Evolutionary conservation across 2,888 invertebrate species (phyloP).

Genomic region (Orchesellides sinensis): DNA sequence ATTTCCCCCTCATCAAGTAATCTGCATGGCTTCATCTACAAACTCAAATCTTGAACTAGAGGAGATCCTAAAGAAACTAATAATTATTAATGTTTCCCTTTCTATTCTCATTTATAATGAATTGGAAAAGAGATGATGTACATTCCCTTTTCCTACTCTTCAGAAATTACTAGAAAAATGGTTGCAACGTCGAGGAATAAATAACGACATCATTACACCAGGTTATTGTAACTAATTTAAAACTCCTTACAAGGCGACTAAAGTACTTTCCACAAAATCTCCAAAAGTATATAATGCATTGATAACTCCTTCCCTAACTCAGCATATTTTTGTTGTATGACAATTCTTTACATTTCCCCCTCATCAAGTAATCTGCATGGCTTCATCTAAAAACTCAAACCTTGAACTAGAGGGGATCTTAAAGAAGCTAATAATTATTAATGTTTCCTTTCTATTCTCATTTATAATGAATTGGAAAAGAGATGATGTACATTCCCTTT

Average conservation of each 20-base stretch:
- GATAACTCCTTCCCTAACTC: too few relatives aligned
- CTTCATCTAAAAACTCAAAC: too few relatives aligned
- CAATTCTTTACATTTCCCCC: too few relatives aligned
- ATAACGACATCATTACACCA: constrained; percentile 48
- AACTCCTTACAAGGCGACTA: constrained; percentile 45
- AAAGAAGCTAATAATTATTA: constrained; percentile 14
- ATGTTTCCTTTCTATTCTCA: neutral
- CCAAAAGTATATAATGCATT: too few relatives aligned
- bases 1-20: too few relatives aligned
- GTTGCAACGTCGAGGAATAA: constrained; percentile 15
- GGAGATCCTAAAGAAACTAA: constrained; percentile 3
- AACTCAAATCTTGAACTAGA: neutral
- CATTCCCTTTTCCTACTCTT: neutral
- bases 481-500: neutral
- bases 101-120: neutral
- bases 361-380: too few relatives aligned
- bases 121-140: neutral
- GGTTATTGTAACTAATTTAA: constrained; percentile 60
- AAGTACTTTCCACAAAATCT: constrained; percentile 12
- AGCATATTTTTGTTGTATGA: too few relatives aligned
- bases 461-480: neutral
- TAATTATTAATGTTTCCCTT: constrained; percentile 14
- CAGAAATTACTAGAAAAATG: neutral
- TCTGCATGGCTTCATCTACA: too few relatives aligned
- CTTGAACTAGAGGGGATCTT: neutral